Percentiles rank a stretch among this genome's conserved stretches.
These are phyloP conservation scores for Pantherophis vulpinus DNA, from an alignment of 2,797 vertebrate genomes.

Conservation along the genomic window DNA sequence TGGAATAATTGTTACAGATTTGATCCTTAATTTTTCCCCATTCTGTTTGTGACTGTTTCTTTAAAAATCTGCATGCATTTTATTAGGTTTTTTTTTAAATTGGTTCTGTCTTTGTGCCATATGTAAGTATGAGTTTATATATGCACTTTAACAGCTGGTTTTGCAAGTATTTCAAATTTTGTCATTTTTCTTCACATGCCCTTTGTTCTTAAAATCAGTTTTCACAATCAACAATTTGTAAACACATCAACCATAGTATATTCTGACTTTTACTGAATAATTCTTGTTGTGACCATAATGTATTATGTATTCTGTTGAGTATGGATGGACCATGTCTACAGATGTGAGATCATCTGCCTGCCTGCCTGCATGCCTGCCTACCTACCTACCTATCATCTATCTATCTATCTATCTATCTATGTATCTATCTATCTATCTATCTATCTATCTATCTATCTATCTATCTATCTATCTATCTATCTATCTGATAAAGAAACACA, in stretches of 20 bases:
- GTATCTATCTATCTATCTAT: no score
- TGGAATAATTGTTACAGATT: background rate
- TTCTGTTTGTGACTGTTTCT: background rate
- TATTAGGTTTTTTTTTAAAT: background rate
- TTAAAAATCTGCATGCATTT: background rate
- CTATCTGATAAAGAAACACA: no score
- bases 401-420: no score
- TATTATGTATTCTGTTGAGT: background rate
- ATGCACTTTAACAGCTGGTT: background rate
- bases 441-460: no score
- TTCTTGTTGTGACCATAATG: background rate
- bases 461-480: no score
- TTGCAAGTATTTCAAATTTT: background rate
- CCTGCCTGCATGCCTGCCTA: fast-evolving
- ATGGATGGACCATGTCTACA: background rate
- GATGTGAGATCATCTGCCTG: background rate
- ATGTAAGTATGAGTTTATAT: background rate
- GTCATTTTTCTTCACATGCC: background rate
- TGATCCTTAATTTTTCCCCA: background rate
- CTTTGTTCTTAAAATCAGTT: background rate
- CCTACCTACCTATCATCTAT: no score
- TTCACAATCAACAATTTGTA: background rate
- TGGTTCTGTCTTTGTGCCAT: background rate
- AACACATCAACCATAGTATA: background rate
- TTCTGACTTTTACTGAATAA: background rate